Evolutionary conservation across 2,797 vertebrate genomes (phyloP).

Genomic region (Spinibarbus caldwelli): DNA sequence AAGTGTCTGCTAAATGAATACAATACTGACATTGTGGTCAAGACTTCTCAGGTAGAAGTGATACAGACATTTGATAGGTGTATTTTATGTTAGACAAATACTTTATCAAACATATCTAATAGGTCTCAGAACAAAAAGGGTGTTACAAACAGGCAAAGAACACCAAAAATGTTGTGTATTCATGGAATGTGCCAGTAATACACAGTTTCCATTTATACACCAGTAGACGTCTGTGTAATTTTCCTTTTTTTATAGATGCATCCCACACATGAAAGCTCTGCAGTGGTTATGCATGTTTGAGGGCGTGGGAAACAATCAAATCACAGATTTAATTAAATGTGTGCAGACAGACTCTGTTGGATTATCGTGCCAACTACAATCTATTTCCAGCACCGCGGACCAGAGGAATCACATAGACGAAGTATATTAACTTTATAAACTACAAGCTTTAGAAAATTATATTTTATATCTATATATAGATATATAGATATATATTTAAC

Average conservation of each 20-base stretch:
- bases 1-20: background rate
- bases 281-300: background rate
- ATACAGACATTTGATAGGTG: background rate
- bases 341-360: conserved; percentile 15
- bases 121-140: background rate
- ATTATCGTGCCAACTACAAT: conserved; percentile 7
- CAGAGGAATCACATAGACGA: conserved; percentile 33
- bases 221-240: background rate
- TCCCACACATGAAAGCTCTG: conserved; percentile 8
- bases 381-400: conserved; percentile 17
- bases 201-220: background rate
- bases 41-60: background rate
- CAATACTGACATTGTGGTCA: background rate
- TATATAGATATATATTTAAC: background rate
- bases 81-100: background rate
- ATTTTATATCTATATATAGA: too few species aligned
- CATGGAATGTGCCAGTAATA: background rate
- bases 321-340: background rate
- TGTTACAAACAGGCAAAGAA: background rate
- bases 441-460: background rate
- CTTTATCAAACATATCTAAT: background rate
- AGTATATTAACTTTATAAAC: background rate
- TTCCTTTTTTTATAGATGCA: background rate
- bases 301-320: background rate
- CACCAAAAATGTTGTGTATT: background rate